phyloP scores from a whole-genome alignment of 2,113 vertebrate species.

The Arenaria interpres region DNA sequence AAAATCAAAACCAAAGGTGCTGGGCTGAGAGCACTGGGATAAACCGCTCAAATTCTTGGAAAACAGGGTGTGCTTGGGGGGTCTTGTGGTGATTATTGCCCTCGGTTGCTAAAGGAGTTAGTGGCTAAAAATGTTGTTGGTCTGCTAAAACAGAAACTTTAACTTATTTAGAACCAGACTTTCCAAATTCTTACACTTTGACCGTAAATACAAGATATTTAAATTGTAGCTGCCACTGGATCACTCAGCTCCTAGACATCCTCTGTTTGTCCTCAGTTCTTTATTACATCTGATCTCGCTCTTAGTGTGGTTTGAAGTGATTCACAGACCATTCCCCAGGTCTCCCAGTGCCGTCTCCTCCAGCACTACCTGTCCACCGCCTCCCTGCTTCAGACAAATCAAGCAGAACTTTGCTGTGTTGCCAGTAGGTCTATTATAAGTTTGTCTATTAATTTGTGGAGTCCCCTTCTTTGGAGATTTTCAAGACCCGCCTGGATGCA shows the following conservation, averaged over 20 bases:
- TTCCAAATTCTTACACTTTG: background rate
- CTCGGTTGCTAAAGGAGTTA: background rate
- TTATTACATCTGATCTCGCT: background rate
- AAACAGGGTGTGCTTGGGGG: background rate
- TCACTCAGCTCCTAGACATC: background rate
- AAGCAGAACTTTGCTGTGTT: too few species aligned
- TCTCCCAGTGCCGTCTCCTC: background rate
- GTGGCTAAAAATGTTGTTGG: background rate
- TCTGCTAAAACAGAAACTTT: background rate
- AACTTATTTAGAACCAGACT: background rate
- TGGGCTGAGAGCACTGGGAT: fast-evolving
- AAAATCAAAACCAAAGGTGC: background rate
- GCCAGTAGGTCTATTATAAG: background rate
- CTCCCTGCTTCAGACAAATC: background rate
- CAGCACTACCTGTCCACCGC: fast-evolving
- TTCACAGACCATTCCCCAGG: fast-evolving
- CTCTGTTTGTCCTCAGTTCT: background rate
- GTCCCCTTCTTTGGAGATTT: too few species aligned
- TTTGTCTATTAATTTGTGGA: background rate
- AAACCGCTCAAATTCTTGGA: background rate
- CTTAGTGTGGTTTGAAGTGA: background rate
- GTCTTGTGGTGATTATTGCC: background rate
- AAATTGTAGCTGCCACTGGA: background rate
- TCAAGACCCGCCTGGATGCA: too few species aligned
- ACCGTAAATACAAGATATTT: fast-evolving